Base-by-base conservation (phyloP, 2,113 vertebrate genomes). In the Sylvilagus bachmani region DNA sequence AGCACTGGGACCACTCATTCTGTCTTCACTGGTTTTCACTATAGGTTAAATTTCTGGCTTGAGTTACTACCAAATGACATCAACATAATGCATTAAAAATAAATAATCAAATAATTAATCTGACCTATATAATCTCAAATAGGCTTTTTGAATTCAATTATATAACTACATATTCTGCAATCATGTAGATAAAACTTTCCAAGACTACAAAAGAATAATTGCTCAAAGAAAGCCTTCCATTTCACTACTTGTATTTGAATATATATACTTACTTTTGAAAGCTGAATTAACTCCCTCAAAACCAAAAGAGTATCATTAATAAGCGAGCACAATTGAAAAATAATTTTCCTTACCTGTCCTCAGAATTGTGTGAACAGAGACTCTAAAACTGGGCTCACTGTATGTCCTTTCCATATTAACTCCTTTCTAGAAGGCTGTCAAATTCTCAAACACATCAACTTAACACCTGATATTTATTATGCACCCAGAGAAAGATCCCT, bases 231-330 rank as follows among this genome's bases (percentile, higher is more conserved):
- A 74, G 0, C 8, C 29, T 79, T 51, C 74, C 31, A 66, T 86
- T 91, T 69, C 33, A 88, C 29, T 88, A 62, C 64, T 70, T 80
- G 25, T 44, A 84, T 84, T 86, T 86, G 31, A 90, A 67, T 88
- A 74, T 80, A 24, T 77, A 6, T 38, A 73, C 73, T 27, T 77
- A 6, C 44, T 44, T 44, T 44, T 67, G 36, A 92, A 94, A 29
- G 12, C 61, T 61, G 3, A 2, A 77, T 84, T 85, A 74, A 78
- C 31, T 66, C 58, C 17, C 55, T 62, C 25, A 70, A 88, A 44
- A 86, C 4, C 36, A 84, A 89, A 83, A 3, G 10, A 27, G 12
- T 38, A 61, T 73, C 38, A 82, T 67, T 81, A 55, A 79, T 58
- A 84, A 44, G 9, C 70, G 17, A 61, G 33, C 61, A 80, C 19